Evolutionary conservation across 2,113 vertebrate genomes (phyloP), one percentile per base, ranked within the genome.

Genomic region (Leptosomus discolor): DNA sequence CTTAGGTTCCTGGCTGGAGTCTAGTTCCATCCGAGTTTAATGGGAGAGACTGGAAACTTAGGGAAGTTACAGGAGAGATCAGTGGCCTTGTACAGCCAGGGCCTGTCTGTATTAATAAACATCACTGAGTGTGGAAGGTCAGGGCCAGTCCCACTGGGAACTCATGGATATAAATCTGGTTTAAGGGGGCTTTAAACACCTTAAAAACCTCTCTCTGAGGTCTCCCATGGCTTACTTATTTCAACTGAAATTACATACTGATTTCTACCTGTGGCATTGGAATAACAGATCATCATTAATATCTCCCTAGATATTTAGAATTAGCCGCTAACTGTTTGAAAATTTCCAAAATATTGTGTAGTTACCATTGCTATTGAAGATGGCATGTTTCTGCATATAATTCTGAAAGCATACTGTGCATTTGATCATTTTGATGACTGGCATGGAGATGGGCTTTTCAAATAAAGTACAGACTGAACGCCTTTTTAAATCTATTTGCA

Each of bases 321-420:
- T 82, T 76, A 69, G 6, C 18, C 41, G 37, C 2, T 81, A 56
- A 58, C 34, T 37, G 3, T 27, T 14, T 74, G 27, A 61, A 80
- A 73, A 37, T 7, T 45, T 70, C 12, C 1, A 0, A 21, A 36
- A 2, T 7, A 9, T 64, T 45, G 6, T 12, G n/a, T n/a, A 51
- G 26, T 41, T 63, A 19, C 58, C 8, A 2, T 41, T 85, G 50
- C 16, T 83, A 2, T 61, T 2, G 3, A 58, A 65, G 19, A 29
- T 3, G 3, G 9, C 17, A 16, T 0, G 0, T 57, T 60, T 93
- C 41, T 77, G 12, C 11, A 18, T 24, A 1, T 30, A 56, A 56
- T 12, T 54, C 32, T 67, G 71, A 12, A 63, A 83, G 20, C 6
- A 1, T 45, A 30, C 3, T 48, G n/a, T 75, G 39, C 1, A 1